phyloP scores from a whole-genome alignment of 1,140 invertebrate species.

The Macrosteles quadrilineatus region DNA sequence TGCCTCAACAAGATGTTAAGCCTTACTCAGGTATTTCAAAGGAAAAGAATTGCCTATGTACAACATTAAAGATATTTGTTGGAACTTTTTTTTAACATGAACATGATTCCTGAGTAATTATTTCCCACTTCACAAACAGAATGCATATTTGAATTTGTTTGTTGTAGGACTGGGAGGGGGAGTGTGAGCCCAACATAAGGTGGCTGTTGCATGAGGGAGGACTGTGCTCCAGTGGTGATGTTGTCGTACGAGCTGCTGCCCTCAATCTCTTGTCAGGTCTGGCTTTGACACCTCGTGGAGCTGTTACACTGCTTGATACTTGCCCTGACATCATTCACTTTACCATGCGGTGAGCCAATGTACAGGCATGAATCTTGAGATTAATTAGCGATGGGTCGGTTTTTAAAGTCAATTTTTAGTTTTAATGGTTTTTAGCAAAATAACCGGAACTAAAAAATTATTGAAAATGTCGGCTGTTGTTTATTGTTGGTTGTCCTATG shows the following conservation, averaged over 20 bases:
- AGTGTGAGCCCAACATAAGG: conserved; percentile 47
- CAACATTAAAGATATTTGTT: too few relatives aligned
- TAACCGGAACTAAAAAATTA: too few relatives aligned
- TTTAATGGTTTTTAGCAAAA: neutral
- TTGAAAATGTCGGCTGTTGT: too few relatives aligned
- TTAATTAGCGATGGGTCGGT: neutral
- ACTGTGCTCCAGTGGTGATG: conserved; percentile 56
- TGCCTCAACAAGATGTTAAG: conserved; percentile 57
- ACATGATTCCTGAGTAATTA: too few relatives aligned
- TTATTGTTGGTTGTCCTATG: too few relatives aligned
- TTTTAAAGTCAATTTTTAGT: neutral
- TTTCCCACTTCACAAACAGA: too few relatives aligned
- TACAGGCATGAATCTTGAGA: too few relatives aligned
- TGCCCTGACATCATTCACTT: neutral
- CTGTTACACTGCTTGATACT: conserved; percentile 26
- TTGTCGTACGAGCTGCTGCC: conserved; percentile 54
- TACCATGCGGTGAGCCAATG: neutral
- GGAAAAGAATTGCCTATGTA: too few relatives aligned
- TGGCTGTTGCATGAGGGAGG: conserved; percentile 48
- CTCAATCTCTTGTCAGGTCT: conserved; percentile 55
- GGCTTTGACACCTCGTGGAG: conserved; percentile 47
- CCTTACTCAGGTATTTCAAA: conserved; percentile 18
- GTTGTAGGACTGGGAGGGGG: conserved; percentile 44
- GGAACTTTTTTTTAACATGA: too few relatives aligned
- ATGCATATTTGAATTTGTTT: conserved; percentile 26